Percentiles rank a stretch among this genome's conserved stretches.
Conservation (phyloP, 2,888 invertebrate genomes). For the Polydrusus tereticollis region DNA sequence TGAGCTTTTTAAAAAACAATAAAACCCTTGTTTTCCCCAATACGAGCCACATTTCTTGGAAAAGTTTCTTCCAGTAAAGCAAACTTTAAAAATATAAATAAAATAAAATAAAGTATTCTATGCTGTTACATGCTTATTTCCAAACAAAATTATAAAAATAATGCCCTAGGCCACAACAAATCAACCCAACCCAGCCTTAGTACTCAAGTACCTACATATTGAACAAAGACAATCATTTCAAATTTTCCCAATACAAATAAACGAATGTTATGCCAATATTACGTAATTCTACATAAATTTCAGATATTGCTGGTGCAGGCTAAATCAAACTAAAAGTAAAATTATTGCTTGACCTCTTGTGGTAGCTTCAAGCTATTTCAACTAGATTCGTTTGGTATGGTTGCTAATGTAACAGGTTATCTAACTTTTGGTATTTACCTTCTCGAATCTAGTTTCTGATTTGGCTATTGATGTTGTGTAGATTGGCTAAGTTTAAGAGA, state of each 20-base stretch:
- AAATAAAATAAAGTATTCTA: too few relatives aligned
- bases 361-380: slow-evolving; percentile 35
- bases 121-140: too few relatives aligned
- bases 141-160: too few relatives aligned
- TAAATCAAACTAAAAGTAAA: slow-evolving; percentile 13
- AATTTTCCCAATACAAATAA: not conserved
- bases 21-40: too few relatives aligned
- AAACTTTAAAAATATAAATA: too few relatives aligned
- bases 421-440: slow-evolving; percentile 33
- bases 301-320: not conserved
- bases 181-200: too few relatives aligned
- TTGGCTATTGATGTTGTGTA: slow-evolving; percentile 1
- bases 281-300: slow-evolving; percentile 5
- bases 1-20: too few relatives aligned
- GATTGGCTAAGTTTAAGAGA: not conserved
- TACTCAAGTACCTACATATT: too few relatives aligned
- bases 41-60: too few relatives aligned
- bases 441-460: slow-evolving; percentile 24
- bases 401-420: slow-evolving; percentile 36
- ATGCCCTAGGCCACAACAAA: too few relatives aligned
- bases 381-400: slow-evolving; percentile 35
- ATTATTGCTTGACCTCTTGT: slow-evolving; percentile 19
- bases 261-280: not conserved
- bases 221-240: too few relatives aligned
- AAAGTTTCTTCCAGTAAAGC: too few relatives aligned